Evolutionary conservation across 2,797 vertebrate species (phyloP).

Genomic region (Notoglanidium macrostoma): DNA sequence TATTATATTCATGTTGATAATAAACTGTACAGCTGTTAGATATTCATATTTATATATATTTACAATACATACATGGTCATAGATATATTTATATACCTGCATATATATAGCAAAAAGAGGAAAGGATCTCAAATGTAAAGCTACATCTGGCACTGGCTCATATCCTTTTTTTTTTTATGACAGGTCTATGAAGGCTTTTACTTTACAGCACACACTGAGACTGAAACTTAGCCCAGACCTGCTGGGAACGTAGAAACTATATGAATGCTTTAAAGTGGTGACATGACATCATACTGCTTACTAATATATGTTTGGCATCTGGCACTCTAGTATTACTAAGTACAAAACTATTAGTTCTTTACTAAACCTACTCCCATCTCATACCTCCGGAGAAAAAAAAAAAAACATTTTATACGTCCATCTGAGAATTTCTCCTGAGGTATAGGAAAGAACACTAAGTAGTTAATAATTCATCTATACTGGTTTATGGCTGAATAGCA

Average conservation of each 20-base stretch:
- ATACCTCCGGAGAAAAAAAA: constrained; percentile 27
- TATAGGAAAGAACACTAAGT: constrained; percentile 5
- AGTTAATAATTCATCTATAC: constrained; percentile 29
- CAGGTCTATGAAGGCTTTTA: constrained; percentile 38
- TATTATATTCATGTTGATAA: constrained; percentile 42
- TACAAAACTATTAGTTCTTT: constrained; percentile 32
- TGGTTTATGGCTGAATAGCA: constrained; percentile 43
- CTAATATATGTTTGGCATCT: constrained; percentile 48
- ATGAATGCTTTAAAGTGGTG: constrained; percentile 35
- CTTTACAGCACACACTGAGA: constrained; percentile 30
- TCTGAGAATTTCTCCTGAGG: constrained; percentile 30
- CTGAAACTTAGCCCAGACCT: constrained; percentile 55
- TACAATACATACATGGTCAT: constrained; percentile 52
- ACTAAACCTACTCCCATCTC: constrained; percentile 14
- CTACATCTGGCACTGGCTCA: constrained; percentile 46
- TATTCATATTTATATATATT: constrained; percentile 47
- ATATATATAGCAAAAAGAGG: constrained; percentile 41
- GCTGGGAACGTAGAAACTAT: constrained; percentile 51
- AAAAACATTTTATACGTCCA: neutral
- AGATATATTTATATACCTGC: constrained; percentile 35
- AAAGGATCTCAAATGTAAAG: constrained; percentile 33
- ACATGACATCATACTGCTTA: constrained; percentile 46
- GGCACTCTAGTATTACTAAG: constrained; percentile 38
- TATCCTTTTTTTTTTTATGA: constrained; percentile 37
- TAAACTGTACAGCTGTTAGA: constrained; percentile 54